phyloP scores from a whole-genome alignment of 2,888 invertebrate species.

The Endotricha flammealis region DNA sequence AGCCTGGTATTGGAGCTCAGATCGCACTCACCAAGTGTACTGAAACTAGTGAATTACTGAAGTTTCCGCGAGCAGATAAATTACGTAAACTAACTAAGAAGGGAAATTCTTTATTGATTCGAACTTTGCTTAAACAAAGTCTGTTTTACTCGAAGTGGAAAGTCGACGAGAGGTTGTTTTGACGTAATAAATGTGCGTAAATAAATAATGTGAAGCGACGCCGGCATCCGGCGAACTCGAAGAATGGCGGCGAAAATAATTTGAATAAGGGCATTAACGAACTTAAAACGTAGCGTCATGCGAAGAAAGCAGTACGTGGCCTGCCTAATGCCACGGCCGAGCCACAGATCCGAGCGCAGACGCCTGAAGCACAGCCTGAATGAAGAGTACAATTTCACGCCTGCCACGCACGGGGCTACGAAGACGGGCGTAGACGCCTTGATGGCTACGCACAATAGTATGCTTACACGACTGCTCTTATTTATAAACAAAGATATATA shows the following conservation, averaged over 20 bases:
- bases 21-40: background rate
- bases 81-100: conserved; percentile 5
- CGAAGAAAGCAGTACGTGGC: no score
- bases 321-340: no score
- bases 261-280: conserved; percentile 14
- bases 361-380: no score
- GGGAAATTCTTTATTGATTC: conserved; percentile 17
- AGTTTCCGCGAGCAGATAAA: background rate
- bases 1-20: background rate
- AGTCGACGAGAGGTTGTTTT: conserved; percentile 3
- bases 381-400: no score
- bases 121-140: conserved; percentile 9
- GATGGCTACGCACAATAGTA: no score
- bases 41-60: background rate
- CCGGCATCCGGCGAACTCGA: conserved; percentile 5
- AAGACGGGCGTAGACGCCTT: no score
- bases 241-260: conserved; percentile 9
- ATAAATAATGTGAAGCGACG: conserved; percentile 13
- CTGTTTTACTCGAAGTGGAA: conserved; percentile 4
- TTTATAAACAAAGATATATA: no score
- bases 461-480: no score
- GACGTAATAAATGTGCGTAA: conserved; percentile 11
- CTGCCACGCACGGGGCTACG: no score
- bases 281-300: no score
- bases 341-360: no score